Conservation (phyloP, 2,888 invertebrate species). For the Mimumesa dahlbomi region DNA sequence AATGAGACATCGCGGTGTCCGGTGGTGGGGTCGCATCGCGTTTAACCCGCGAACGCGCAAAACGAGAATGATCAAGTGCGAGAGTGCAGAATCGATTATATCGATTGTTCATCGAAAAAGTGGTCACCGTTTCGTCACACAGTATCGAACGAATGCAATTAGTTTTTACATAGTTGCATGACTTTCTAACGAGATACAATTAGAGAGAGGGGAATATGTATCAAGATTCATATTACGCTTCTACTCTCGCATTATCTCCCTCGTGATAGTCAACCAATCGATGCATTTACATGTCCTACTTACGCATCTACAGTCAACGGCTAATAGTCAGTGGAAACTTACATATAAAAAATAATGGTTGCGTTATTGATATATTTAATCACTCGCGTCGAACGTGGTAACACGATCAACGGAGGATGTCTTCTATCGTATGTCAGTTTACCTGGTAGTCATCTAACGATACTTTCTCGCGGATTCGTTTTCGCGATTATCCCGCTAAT, state of each 20-base stretch:
- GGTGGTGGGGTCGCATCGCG: constrained; percentile 25
- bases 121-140: too few species aligned
- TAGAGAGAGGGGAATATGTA: too few species aligned
- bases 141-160: too few species aligned
- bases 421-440: not conserved
- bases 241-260: constrained; percentile 16
- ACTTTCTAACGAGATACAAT: too few species aligned
- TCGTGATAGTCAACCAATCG: constrained; percentile 40
- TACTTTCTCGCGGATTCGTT: not conserved
- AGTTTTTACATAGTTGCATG: too few species aligned
- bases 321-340: constrained; percentile 9
- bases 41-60: constrained; percentile 36
- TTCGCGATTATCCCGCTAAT: not conserved
- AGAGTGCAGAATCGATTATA: not conserved
- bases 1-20: constrained; percentile 54
- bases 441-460: not conserved
- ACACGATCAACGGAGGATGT: not conserved
- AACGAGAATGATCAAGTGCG: constrained; percentile 18
- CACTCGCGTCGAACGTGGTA: too few species aligned
- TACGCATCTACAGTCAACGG: constrained; percentile 33
- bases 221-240: too few species aligned
- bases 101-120: not conserved
- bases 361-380: not conserved
- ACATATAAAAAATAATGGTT: constrained; percentile 6
- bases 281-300: constrained; percentile 52